These are phyloP conservation scores for Megaceryle torquata DNA, from an alignment of 2,113 vertebrate genomes.

Conservation along the genomic window DNA sequence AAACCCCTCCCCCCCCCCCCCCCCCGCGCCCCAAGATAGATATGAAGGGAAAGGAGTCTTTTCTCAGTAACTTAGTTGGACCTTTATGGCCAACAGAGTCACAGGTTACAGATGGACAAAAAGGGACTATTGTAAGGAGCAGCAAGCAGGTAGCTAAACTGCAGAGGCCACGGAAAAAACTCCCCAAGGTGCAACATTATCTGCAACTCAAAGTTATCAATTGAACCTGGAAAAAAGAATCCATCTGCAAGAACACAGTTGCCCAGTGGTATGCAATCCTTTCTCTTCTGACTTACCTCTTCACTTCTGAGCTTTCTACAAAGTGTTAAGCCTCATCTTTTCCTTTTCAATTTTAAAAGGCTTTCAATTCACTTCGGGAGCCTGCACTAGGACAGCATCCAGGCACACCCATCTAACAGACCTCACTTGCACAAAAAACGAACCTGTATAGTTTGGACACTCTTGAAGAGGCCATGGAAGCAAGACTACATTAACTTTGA, in stretches of 20 bases:
- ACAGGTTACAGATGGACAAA: not conserved
- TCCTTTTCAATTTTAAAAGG: not conserved
- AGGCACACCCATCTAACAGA: not conserved
- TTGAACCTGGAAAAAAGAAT: not conserved
- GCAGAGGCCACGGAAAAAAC: not conserved
- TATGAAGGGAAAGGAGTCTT: rapidly evolving
- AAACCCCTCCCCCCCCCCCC: too few species aligned
- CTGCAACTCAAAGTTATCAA: not conserved
- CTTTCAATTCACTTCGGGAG: not conserved
- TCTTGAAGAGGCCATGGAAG: not conserved
- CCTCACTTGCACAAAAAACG: not conserved
- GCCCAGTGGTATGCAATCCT: not conserved
- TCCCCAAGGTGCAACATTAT: not conserved
- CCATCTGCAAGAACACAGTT: not conserved
- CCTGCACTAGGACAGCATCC: rapidly evolving
- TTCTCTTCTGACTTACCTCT: not conserved
- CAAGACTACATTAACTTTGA: not conserved
- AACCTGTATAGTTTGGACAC: not conserved
- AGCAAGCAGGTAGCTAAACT: not conserved
- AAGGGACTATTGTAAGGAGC: not conserved
- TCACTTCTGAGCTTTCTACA: not conserved
- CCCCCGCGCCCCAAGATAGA: too few species aligned
- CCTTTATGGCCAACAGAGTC: not conserved
- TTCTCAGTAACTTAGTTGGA: not conserved
- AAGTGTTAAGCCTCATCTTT: not conserved